Evolutionary conservation across 2,797 vertebrate genomes (phyloP).

Genomic region (Decapterus maruadsi): DNA sequence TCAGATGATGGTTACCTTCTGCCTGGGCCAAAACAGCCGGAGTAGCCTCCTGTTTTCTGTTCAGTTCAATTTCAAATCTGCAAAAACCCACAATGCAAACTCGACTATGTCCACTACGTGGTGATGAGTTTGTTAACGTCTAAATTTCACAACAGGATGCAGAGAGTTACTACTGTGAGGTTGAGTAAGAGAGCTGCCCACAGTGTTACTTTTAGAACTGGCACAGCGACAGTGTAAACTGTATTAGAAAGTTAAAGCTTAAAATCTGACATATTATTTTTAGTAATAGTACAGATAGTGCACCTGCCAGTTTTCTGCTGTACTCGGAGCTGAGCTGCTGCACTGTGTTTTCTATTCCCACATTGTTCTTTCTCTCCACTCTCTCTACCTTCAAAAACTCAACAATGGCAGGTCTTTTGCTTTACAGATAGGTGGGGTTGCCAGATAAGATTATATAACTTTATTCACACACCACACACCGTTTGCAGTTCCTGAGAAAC

Average conservation of each 20-base stretch:
- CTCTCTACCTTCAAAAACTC: background rate
- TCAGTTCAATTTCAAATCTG: background rate
- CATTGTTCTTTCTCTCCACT: slow-evolving; percentile 7
- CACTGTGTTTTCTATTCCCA: background rate
- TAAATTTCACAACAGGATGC: no score
- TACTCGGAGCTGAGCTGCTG: background rate
- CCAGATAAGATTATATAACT: slow-evolving; percentile 34
- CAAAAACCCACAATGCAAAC: no score
- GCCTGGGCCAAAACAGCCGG: background rate
- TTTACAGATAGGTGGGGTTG: slow-evolving; percentile 1
- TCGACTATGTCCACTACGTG: no score
- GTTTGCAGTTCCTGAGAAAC: slow-evolving; percentile 1
- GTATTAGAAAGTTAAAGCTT: background rate
- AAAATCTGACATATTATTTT: background rate
- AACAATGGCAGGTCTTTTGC: slow-evolving; percentile 16
- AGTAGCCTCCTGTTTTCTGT: background rate
- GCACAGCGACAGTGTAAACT: no score
- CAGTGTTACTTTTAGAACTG: no score
- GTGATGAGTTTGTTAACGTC: no score
- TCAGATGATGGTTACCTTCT: background rate
- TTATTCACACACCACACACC: background rate
- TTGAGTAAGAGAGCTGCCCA: no score
- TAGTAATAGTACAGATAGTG: background rate
- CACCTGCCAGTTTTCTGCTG: background rate
- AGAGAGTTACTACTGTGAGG: no score